Evolutionary conservation across 92 coral and sea anemone species (phyloP), one percentile per base, ranked within the genome.

Genomic region (Bergia puertoricense): DNA sequence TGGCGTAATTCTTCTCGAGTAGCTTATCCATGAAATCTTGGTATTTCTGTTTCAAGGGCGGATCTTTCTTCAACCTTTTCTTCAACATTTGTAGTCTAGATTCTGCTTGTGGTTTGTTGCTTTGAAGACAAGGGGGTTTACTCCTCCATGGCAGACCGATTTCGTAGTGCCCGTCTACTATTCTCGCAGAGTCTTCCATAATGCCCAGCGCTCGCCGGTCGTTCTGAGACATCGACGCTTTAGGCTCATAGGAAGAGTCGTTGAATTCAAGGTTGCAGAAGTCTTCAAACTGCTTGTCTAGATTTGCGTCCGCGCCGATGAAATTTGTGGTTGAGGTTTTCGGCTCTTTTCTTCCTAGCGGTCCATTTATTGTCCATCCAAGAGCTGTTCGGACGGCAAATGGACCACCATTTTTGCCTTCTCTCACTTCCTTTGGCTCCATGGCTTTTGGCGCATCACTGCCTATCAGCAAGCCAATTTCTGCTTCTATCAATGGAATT

Each of bases 81-180:
- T 73, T 73, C 44, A 73, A 2, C 14, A 7, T 0, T 11, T 73
- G 43, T 3, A 73, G 42, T 36, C 42, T 36, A 46, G n/a, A 88
- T 77, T 85, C 90, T 15, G 92, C 95, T 5, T 83, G 40, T 6
- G 79, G 4, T 48, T 71, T 79, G 81, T 93, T 91, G 48, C 82
- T 88, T 1, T 65, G 73, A 36, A 91, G 66, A 36, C 77, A 39
- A 6, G 90, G 93, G 8, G 88, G 88, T 44, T 51, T 39, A 4
- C 15, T 41, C 75, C 85, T 92, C 95, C 93, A 91, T 0, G 95
- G 95, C 30, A 93, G 78, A 3, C 89, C 90, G 6, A 92, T 83
- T 79, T 88, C 90, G 79, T 92, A 90, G 48, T 90, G 93, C 2
- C 88, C 87, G 6, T 86, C 46, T 14, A 74, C 36, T 9, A 91